phyloP scores from a whole-genome alignment of 2,797 vertebrate genomes.

The Anguilla anguilla region DNA sequence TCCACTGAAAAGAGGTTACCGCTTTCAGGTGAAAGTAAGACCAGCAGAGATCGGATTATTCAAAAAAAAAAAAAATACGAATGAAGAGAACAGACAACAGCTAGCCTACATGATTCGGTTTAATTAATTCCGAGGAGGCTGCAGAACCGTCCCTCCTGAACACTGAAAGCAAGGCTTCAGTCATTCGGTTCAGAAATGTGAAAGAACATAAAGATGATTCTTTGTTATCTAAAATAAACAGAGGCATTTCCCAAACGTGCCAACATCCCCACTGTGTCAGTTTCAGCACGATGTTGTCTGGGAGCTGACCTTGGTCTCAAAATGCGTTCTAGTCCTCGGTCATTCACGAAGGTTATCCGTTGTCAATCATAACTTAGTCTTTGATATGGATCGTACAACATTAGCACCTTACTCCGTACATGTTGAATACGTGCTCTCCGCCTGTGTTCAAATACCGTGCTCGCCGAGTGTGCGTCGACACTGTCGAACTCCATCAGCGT shows the following conservation, averaged over 20 bases:
- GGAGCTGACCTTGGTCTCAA: slow-evolving; percentile 17
- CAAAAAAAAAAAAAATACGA: not conserved
- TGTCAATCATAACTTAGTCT: slow-evolving; percentile 47
- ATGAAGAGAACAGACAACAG: not conserved
- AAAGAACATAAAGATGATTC: not conserved
- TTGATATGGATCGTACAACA: slow-evolving; percentile 45
- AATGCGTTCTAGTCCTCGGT: not conserved
- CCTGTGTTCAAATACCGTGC: slow-evolving; percentile 31
- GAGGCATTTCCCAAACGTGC: not conserved
- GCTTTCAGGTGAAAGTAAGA: slow-evolving; percentile 16
- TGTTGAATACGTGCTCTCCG: slow-evolving; percentile 38
- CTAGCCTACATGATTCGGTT: not conserved
- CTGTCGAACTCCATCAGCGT: slow-evolving; percentile 43
- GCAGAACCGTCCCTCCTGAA: not conserved
- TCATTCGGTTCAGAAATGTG: not conserved
- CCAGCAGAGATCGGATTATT: not conserved
- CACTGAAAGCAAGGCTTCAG: not conserved
- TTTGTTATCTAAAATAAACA: slow-evolving; percentile 8
- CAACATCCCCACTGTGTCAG: not conserved
- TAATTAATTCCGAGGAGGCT: not conserved
- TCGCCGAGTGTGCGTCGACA: slow-evolving; percentile 4
- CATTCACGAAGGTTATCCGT: slow-evolving; percentile 29
- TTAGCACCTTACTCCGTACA: slow-evolving; percentile 37
- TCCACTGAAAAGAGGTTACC: not conserved
- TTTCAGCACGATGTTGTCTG: not conserved